These are phyloP conservation scores for Lomographa bimaculata DNA, from an alignment of 2,888 invertebrate genomes.

Conservation along the genomic window DNA sequence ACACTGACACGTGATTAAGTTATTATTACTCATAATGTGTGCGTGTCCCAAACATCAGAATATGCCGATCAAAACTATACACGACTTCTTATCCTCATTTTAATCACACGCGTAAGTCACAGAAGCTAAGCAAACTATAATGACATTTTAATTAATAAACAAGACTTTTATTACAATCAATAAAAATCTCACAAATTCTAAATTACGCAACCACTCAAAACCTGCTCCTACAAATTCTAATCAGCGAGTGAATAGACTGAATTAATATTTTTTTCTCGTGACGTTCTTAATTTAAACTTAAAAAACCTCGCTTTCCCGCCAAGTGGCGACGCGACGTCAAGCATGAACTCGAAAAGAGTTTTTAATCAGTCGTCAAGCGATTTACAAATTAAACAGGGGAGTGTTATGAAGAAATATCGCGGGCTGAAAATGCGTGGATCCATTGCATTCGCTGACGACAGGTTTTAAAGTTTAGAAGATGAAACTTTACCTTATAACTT, in stretches of 20 bases:
- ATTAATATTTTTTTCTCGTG: constrained; percentile 22
- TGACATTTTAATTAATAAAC: too few species aligned
- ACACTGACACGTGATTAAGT: too few species aligned
- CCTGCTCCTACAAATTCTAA: constrained; percentile 7
- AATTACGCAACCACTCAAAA: constrained; percentile 11
- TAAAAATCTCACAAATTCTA: constrained; percentile 1
- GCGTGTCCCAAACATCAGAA: too few species aligned
- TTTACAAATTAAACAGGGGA: constrained; percentile 82
- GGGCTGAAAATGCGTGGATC: constrained; percentile 47
- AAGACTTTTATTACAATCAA: neutral
- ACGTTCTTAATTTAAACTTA: constrained; percentile 26
- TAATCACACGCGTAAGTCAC: too few species aligned
- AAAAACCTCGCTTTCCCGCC: constrained; percentile 18
- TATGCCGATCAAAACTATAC: too few species aligned
- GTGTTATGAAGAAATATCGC: constrained; percentile 80
- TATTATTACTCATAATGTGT: too few species aligned
- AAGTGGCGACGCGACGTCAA: constrained; percentile 37
- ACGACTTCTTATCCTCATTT: too few species aligned
- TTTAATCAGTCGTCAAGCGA: constrained; percentile 82
- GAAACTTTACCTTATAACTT: too few species aligned
- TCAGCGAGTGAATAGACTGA: constrained; percentile 12
- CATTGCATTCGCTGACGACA: too few species aligned
- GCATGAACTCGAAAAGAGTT: constrained; percentile 79
- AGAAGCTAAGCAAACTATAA: too few species aligned
- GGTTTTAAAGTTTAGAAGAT: too few species aligned